A percentile compares a stretch with the other conserved stretches of the same genome.
These are phyloP conservation scores for Nannoperca australis DNA, from an alignment of 2,797 vertebrate genomes.

Conservation along the genomic window DNA sequence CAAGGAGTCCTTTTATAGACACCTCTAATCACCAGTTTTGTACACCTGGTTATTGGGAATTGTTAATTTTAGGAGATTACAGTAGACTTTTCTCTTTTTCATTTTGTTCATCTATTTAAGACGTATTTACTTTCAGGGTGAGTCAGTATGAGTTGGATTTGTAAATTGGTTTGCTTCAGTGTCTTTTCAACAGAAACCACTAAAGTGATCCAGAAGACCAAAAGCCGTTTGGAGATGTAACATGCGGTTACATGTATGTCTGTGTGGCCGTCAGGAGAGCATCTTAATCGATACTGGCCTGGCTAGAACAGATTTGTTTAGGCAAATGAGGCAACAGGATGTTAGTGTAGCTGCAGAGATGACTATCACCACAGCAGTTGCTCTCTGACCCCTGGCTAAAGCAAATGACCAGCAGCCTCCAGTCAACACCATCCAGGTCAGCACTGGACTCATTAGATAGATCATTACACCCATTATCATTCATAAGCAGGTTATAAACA, in stretches of 20 bases:
- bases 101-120: background rate
- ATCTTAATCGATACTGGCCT: constrained; percentile 25
- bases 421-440: constrained; percentile 28
- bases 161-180: background rate
- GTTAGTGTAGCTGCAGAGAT: constrained; percentile 70
- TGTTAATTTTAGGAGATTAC: background rate
- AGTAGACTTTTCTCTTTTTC: background rate
- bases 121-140: too few species aligned
- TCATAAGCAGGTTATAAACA: background rate
- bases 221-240: background rate
- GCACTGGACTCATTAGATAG: constrained; percentile 1
- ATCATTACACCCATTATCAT: background rate
- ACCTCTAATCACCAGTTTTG: background rate
- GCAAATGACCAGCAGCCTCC: constrained; percentile 40
- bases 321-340: constrained; percentile 72
- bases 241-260: background rate
- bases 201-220: background rate
- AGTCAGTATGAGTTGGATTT: background rate
- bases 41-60: constrained; percentile 9
- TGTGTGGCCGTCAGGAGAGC: constrained; percentile 2
- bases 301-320: constrained; percentile 67
- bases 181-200: background rate
- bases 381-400: constrained; percentile 65
- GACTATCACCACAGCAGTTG: constrained; percentile 57
- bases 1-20: background rate